Conservation (phyloP, 2,113 vertebrate species). For the Fregata magnificens region DNA sequence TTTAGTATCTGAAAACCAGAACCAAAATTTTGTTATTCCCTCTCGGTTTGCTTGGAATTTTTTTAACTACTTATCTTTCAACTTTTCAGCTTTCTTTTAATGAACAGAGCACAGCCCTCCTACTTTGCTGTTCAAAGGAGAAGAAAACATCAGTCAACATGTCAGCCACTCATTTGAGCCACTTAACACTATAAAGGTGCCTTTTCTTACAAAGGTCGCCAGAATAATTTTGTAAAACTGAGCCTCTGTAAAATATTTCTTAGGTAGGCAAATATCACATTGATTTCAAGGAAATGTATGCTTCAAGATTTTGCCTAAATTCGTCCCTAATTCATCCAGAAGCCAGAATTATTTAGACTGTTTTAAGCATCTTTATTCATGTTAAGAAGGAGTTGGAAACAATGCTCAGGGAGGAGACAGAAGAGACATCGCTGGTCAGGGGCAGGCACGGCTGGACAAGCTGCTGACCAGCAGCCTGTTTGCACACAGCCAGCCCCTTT, state of each 20-base stretch:
- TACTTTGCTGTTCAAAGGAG: not conserved
- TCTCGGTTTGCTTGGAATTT: not conserved
- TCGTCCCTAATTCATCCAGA: not conserved
- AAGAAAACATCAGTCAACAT: not conserved
- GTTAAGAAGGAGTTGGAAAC: not conserved
- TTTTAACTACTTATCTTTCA: not conserved
- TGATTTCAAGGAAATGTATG: not conserved
- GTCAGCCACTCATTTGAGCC: not conserved
- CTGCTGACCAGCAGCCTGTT: not conserved
- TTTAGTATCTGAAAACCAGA: not conserved
- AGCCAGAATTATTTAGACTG: not conserved
- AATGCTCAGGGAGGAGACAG: not conserved
- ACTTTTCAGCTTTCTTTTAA: not conserved
- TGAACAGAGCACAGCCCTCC: not conserved
- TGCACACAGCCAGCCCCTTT: not conserved
- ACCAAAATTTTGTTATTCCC: not conserved
- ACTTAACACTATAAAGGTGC: not conserved
- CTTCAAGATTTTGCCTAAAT: not conserved
- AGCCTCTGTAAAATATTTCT: not conserved
- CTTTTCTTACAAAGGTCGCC: not conserved
- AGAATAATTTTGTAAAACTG: not conserved
- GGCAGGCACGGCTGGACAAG: not conserved
- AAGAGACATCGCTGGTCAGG: rapidly evolving
- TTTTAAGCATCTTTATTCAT: not conserved
- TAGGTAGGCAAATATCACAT: not conserved